Evolutionary conservation across 1,140 invertebrate genomes (phyloP).

Genomic region (Drosophila ambigua): DNA sequence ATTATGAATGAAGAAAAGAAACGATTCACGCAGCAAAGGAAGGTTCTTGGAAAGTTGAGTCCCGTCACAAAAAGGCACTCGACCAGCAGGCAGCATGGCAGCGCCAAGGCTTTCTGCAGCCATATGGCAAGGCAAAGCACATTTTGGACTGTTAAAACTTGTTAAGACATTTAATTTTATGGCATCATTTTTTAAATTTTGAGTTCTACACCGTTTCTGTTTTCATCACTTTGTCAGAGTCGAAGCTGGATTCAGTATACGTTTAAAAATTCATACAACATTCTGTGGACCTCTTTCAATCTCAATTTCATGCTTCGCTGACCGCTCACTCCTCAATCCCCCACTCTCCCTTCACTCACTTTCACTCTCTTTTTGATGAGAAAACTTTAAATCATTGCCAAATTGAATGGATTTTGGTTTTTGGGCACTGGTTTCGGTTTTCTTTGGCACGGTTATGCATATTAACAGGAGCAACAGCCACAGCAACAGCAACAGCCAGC

Average conservation of each 20-base stretch:
- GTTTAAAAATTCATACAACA: constrained; percentile 19
- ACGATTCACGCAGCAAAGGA: background rate
- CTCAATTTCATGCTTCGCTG: constrained; percentile 34
- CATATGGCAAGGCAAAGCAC: too few relatives aligned
- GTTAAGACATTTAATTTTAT: too few relatives aligned
- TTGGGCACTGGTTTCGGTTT: constrained; percentile 15
- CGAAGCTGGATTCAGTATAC: too few relatives aligned
- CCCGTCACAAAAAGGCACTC: too few relatives aligned
- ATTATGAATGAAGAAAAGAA: background rate
- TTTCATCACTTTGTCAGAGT: too few relatives aligned
- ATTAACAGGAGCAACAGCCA: constrained; percentile 30
- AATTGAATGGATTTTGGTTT: constrained; percentile 53
- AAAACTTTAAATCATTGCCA: constrained; percentile 65
- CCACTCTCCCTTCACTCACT: background rate
- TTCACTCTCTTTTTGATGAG: background rate
- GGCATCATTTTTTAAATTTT: too few relatives aligned
- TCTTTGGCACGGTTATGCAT: constrained; percentile 24
- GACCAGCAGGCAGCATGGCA: too few relatives aligned
- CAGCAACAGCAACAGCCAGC: constrained; percentile 9
- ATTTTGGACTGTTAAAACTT: too few relatives aligned
- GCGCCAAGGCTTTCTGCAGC: too few relatives aligned
- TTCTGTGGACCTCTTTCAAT: background rate
- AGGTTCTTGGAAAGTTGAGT: background rate
- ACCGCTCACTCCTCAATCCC: background rate
- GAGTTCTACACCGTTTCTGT: too few relatives aligned